A percentile compares a stretch with the other conserved stretches of the same genome.
These are phyloP conservation scores for Neotoxoptera formosana DNA, from an alignment of 1,140 invertebrate species.

Conservation along the genomic window DNA sequence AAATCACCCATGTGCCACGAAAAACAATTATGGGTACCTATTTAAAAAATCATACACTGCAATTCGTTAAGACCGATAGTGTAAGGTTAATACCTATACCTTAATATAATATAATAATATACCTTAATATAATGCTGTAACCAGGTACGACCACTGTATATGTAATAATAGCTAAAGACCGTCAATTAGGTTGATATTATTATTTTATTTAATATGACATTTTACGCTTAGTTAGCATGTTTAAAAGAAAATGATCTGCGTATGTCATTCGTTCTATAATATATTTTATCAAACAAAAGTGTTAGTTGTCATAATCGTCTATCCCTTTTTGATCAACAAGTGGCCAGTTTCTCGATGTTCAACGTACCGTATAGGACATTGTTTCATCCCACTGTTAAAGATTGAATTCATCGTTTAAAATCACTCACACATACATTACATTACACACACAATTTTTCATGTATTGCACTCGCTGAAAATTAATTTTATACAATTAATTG, in stretches of 20 bases:
- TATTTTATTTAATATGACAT: background rate
- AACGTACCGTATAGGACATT: constrained; percentile 27
- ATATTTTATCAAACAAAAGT: constrained; percentile 21
- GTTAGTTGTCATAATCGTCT: constrained; percentile 12
- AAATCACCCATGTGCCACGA: background rate
- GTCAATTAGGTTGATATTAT: background rate
- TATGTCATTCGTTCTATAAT: background rate
- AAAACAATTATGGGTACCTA: background rate
- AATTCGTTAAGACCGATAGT: background rate
- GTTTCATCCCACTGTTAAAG: background rate
- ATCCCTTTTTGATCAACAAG: constrained; percentile 40
- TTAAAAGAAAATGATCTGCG: background rate
- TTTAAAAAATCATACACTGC: background rate
- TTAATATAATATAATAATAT: background rate
- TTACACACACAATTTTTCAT: background rate
- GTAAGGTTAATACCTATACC: too few species aligned
- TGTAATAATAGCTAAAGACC: background rate
- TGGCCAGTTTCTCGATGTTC: constrained; percentile 43
- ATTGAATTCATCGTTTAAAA: constrained; percentile 24
- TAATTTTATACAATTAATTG: background rate
- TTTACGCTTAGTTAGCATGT: background rate
- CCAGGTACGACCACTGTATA: background rate
- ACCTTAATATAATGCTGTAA: background rate
- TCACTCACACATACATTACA: background rate
- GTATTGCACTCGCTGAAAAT: background rate